These are phyloP conservation scores for Caranx melampygus DNA, from an alignment of 2,113 vertebrate species.

Conservation along the genomic window DNA sequence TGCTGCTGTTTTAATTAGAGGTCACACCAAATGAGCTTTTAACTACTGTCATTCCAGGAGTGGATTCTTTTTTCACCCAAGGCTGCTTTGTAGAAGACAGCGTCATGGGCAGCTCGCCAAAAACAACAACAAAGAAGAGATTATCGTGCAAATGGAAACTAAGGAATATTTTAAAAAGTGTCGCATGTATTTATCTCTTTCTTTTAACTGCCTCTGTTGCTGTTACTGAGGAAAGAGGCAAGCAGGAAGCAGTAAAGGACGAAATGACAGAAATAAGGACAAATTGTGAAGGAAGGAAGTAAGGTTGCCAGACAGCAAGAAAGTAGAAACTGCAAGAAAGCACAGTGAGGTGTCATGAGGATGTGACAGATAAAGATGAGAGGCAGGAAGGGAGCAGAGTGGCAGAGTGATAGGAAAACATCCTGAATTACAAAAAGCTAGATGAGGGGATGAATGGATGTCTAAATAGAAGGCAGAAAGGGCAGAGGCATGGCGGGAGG, in stretches of 20 bases:
- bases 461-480: neutral
- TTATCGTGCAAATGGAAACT: slow-evolving; percentile 27
- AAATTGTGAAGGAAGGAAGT: neutral
- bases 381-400: neutral
- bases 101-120: slow-evolving; percentile 49
- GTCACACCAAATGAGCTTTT: slow-evolving; percentile 78
- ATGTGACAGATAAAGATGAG: neutral
- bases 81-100: slow-evolving; percentile 44
- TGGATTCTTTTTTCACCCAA: slow-evolving; percentile 53
- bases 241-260: neutral
- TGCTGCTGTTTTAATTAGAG: slow-evolving; percentile 78
- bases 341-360: neutral
- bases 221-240: neutral
- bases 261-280: neutral
- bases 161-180: neutral
- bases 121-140: slow-evolving; percentile 50
- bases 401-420: neutral
- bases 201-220: neutral
- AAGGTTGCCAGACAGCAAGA: neutral
- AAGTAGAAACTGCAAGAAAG: neutral
- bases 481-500: neutral
- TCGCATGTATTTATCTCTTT: neutral
- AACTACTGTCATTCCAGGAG: slow-evolving; percentile 75
- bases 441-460: neutral
- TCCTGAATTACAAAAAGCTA: slow-evolving; percentile 45